Evolutionary conservation across 1,140 invertebrate genomes (phyloP), one percentile per base, ranked within the genome.

Genomic region (Brachionus asplanchnoidis): DNA sequence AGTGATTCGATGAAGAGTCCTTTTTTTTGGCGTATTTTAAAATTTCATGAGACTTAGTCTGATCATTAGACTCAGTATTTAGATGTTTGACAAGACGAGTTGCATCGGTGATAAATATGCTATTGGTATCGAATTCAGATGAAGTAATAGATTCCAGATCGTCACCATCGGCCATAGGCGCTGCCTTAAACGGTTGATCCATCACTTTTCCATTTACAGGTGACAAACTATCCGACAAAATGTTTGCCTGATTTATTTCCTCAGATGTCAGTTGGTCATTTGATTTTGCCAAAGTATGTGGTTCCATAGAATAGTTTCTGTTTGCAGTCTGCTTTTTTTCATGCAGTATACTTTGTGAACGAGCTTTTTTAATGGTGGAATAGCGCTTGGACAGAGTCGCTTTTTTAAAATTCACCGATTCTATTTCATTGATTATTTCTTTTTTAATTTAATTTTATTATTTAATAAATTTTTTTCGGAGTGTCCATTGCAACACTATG

Each of bases 391-490:
- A 65, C 42, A 82, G 36, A 23, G 50, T 60, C 17, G 79, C 23
- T 14, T 46, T 42, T 46, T 77, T 77, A 46, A 77, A 77, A 65
- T 65, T 65, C 11, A 60, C 17, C 8, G 50, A 40, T 44, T 82
- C 79, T 26, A 65, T 14, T 68, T 82, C 65, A 23, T 82, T 14
- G 7, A 65, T 28, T 14, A 82, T 82, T 46, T 82, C 79, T 79
- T 28, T 26, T 36, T 36, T 53, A 46, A 73, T 7, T 32, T 9
- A 36, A n/a, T n/a, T n/a, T n/a, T n/a, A n/a, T n/a, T n/a, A n/a
- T n/a, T n/a, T n/a, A n/a, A n/a, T n/a, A n/a, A n/a, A n/a, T n/a
- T n/a, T n/a, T n/a, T n/a, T n/a, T n/a, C n/a, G n/a, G n/a, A n/a
- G n/a, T n/a, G n/a, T n/a, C n/a, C n/a, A n/a, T n/a, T n/a, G n/a